phyloP scores from a whole-genome alignment of 2,797 vertebrate species.

The Pipistrellus nathusii region DNA sequence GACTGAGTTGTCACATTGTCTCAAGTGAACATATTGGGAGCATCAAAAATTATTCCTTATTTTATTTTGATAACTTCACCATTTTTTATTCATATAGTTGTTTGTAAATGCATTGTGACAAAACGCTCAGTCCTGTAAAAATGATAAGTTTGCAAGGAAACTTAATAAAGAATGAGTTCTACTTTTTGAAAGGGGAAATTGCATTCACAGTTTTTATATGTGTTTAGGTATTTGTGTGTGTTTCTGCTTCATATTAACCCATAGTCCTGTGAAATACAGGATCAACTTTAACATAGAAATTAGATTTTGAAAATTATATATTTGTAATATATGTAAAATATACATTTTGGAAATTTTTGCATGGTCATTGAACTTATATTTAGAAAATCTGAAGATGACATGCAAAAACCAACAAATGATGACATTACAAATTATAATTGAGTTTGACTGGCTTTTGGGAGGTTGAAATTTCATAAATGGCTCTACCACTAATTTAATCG shows the following conservation, averaged over 20 bases:
- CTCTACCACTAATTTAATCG: constrained; percentile 30
- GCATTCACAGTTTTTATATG: neutral
- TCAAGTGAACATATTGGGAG: neutral
- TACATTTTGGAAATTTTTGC: neutral
- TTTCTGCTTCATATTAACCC: neutral
- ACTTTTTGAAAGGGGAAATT: neutral
- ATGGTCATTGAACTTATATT: neutral
- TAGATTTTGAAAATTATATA: neutral
- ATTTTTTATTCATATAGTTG: neutral
- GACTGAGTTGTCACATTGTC: neutral
- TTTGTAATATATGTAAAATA: neutral
- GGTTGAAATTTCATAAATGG: neutral
- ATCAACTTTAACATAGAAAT: neutral
- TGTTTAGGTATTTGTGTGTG: no score
- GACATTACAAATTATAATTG: neutral
- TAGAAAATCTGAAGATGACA: neutral
- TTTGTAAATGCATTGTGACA: neutral
- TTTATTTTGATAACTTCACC: neutral
- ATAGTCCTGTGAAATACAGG: neutral
- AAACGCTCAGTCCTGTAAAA: neutral
- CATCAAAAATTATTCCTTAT: neutral
- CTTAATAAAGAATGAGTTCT: neutral
- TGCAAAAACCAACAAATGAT: neutral
- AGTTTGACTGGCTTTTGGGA: neutral
- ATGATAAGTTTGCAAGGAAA: neutral